Base-by-base conservation (phyloP, 2,888 invertebrate genomes). In the Tenodera sinensis region DNA sequence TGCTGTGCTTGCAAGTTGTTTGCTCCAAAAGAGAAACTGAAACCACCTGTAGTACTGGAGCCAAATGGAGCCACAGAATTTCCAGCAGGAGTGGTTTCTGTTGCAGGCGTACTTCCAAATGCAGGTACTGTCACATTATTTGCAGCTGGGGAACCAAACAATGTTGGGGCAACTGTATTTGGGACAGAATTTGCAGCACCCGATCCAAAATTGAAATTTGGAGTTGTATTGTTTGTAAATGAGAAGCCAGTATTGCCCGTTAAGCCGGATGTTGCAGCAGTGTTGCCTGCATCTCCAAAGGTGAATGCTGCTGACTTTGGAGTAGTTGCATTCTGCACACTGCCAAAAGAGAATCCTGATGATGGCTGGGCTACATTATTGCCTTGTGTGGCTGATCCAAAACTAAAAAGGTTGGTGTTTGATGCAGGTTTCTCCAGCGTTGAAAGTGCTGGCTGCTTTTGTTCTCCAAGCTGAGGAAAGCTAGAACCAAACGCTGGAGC, bases 21-120 rank as follows among this genome's bases (percentile, higher is more conserved):
- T 4, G 89, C 83, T 20, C 89, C 88, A 85, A 90, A 90, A 71
- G 83, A 85, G 87, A 90, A 90, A 27, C 28, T 28, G 34, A 89
- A 89, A 47, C 86, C 89, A 54, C 47, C 27, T 25, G 85, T 6
- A 30, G 83, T n/a, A 81, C 28, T 89, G 71, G 83, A n/a, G n/a
- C 47, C 82, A 28, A 87, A 28, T 82, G 87, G 83, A 6, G 54
- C 83, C 9, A 87, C 30, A 54, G 88, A 12, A 20, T 47, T 28
- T 25, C 84, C 42, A 2, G 83, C 34, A 87, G 87, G 25, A 87
- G 83, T 83, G 47, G 42, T 34, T 28, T 42, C 27, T 15, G 54
- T 82, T 27, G 84, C 54, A 6, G 88, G 15, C 28, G 83, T 6
- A 15, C 85, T 54, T 15, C 82, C 87, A 34, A 87, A 87, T 27